Conservation (phyloP, 2,113 vertebrate genomes). For the Phrynosoma blainvillii region DNA sequence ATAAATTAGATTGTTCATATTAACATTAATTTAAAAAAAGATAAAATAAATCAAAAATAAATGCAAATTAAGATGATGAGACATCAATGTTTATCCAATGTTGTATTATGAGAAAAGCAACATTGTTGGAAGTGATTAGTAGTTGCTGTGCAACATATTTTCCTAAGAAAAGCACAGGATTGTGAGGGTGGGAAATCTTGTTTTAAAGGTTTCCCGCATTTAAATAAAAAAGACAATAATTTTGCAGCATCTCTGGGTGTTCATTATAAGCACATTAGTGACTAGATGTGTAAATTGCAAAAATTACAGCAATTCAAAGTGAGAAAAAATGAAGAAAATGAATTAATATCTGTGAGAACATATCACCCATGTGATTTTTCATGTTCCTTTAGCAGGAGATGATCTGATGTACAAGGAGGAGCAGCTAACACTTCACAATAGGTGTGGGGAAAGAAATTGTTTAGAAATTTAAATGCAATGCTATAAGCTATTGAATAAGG, state of each 20-base stretch:
- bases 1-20: no score
- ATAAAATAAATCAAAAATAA: not conserved
- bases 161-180: conserved; percentile 7
- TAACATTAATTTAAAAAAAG: not conserved
- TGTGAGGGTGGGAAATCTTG: conserved; percentile 35
- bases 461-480: conserved; percentile 58
- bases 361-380: conserved; percentile 45
- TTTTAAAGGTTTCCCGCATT: conserved; percentile 33
- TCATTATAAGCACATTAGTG: conserved; percentile 52
- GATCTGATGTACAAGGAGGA: conserved; percentile 49
- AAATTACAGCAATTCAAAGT: conserved; percentile 56
- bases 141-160: conserved; percentile 2
- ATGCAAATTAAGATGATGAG: not conserved
- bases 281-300: conserved; percentile 57
- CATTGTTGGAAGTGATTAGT: not conserved
- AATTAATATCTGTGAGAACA: conserved; percentile 51
- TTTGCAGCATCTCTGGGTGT: conserved; percentile 15
- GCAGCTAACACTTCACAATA: conserved; percentile 55
- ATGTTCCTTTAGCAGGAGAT: conserved; percentile 43
- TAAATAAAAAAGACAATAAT: conserved; percentile 20
- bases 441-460: conserved; percentile 54
- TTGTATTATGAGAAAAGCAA: conserved; percentile 4
- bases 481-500: conserved; percentile 48
- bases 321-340: conserved; percentile 58
- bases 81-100: not conserved